Evolutionary conservation across 2,113 vertebrate species (phyloP).

Genomic region (Gopherus flavomarginatus): DNA sequence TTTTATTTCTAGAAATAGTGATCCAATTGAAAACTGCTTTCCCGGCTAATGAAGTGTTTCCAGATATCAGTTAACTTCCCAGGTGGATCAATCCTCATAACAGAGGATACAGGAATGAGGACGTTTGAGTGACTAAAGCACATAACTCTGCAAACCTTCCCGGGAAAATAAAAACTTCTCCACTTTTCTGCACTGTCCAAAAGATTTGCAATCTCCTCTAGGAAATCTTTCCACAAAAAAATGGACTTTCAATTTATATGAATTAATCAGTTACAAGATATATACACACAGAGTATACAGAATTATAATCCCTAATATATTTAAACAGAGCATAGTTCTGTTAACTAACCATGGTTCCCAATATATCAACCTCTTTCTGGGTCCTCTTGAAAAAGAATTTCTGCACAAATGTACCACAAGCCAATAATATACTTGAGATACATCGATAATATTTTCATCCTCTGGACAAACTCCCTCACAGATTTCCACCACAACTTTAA

Average conservation of each 20-base stretch:
- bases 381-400: no score
- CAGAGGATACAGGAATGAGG: slow-evolving; percentile 11
- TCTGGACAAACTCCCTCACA: no score
- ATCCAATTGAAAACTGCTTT: slow-evolving; percentile 2
- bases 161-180: neutral
- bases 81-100: neutral
- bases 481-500: no score
- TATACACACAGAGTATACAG: no score
- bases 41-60: slow-evolving; percentile 18
- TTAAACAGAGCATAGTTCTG: neutral
- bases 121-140: neutral
- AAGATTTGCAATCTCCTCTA: neutral
- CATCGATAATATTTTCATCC: no score
- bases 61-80: slow-evolving; percentile 18
- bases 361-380: no score
- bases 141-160: accelerated
- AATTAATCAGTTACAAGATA: neutral
- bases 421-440: no score
- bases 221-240: no score
- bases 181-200: neutral
- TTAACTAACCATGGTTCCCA: no score
- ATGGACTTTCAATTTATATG: neutral
- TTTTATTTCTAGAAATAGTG: slow-evolving; percentile 1
- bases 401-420: no score
- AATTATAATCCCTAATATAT: no score